Percentiles rank a stretch among this genome's conserved stretches.
Evolutionary conservation across 2,888 invertebrate genomes (phyloP).

Genomic region (Macrophya alboannulata): DNA sequence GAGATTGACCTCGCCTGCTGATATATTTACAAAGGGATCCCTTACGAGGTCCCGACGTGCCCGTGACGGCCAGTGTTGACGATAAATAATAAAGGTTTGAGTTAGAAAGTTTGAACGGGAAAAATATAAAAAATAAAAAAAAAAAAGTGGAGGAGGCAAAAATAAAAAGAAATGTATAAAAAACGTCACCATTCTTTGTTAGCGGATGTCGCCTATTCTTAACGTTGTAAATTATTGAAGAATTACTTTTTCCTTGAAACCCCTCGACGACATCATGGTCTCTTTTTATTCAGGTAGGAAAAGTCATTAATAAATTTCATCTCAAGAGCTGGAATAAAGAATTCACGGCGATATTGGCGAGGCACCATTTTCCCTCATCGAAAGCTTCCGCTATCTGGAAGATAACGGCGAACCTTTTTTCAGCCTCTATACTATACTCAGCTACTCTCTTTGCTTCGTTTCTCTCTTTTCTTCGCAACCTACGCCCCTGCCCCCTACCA

Average conservation of each 20-base stretch:
- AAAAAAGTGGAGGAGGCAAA: background rate
- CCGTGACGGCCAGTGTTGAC: slow-evolving; percentile 25
- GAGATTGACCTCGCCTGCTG: slow-evolving; percentile 39
- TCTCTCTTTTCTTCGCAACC: background rate
- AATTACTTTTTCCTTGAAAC: slow-evolving; percentile 36
- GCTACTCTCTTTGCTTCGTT: background rate
- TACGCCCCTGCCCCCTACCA: background rate
- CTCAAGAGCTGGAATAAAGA: slow-evolving; percentile 40
- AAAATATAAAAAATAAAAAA: background rate
- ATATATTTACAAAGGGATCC: slow-evolving; percentile 51
- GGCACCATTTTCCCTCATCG: slow-evolving; percentile 48
- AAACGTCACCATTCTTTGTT: slow-evolving; percentile 20
- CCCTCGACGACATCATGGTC: background rate
- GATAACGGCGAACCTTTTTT: slow-evolving; percentile 44
- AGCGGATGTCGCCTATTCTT: slow-evolving; percentile 13
- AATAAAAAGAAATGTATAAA: slow-evolving; percentile 22
- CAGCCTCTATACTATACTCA: slow-evolving; percentile 11
- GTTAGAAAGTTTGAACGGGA: slow-evolving; percentile 45
- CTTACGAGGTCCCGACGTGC: slow-evolving; percentile 45
- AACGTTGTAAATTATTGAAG: slow-evolving; percentile 47
- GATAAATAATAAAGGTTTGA: slow-evolving; percentile 52
- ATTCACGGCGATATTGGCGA: slow-evolving; percentile 48
- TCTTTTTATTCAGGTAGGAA: slow-evolving; percentile 44
- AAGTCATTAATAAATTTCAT: slow-evolving; percentile 54
- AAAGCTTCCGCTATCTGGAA: slow-evolving; percentile 44